A percentile compares a stretch with the other conserved stretches of the same genome.
Conservation (phyloP, 2,113 vertebrate species). For the Boulengeromyrus knoepffleri region DNA sequence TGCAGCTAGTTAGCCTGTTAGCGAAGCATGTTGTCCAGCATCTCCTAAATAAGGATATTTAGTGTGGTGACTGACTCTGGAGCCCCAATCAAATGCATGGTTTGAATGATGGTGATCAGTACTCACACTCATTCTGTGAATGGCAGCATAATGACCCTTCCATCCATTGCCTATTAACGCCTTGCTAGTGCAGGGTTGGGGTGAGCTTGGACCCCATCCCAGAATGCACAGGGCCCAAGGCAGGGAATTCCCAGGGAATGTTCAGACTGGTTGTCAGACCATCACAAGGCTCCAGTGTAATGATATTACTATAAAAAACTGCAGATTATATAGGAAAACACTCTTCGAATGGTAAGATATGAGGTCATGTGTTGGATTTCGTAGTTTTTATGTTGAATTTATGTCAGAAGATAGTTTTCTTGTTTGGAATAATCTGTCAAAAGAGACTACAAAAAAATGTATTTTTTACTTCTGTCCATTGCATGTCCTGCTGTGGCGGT, state of each 20-base stretch:
- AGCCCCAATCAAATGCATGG: background rate
- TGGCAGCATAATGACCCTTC: background rate
- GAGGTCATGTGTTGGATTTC: background rate
- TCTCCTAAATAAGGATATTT: background rate
- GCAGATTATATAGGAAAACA: background rate
- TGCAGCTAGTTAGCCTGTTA: background rate
- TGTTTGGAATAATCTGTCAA: background rate
- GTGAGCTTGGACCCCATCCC: background rate
- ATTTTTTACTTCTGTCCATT: background rate
- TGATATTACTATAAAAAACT: background rate
- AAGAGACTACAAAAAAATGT: background rate
- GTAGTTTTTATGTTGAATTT: background rate
- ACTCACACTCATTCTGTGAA: background rate
- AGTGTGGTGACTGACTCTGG: background rate
- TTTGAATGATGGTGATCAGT: background rate
- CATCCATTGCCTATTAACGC: background rate
- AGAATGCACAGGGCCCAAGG: background rate
- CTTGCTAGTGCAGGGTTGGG: background rate
- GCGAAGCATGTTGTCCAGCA: background rate
- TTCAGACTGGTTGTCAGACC: background rate
- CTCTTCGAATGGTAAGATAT: background rate
- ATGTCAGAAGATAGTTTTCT: background rate
- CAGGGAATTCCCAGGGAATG: background rate
- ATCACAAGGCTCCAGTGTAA: background rate
- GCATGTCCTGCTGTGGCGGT: background rate